phyloP scores from a whole-genome alignment of 1,140 invertebrate species.

The Monomorium pharaonis region DNA sequence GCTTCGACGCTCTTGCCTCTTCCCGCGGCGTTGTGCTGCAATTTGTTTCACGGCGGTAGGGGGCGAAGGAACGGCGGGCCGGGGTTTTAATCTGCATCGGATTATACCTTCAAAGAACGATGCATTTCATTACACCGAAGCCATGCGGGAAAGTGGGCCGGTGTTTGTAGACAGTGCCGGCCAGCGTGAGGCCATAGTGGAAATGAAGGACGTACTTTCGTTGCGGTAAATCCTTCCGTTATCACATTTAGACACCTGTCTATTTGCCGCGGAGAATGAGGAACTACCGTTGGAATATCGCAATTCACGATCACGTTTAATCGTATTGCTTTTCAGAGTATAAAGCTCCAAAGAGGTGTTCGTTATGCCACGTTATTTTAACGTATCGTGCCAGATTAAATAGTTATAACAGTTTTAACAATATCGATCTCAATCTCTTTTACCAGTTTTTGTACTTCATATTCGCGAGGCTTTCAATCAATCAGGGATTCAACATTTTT shows the following conservation, averaged over 20 bases:
- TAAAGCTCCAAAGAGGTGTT: neutral
- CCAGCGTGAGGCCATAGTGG: neutral
- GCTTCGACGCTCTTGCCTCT: constrained; percentile 57
- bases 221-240: constrained; percentile 59
- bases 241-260: constrained; percentile 67
- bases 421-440: neutral
- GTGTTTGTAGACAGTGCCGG: constrained; percentile 52
- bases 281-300: constrained; percentile 29
- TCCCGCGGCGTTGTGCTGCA: constrained; percentile 40
- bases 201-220: constrained; percentile 41
- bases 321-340: neutral
- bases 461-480: neutral
- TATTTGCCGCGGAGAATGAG: constrained; percentile 58
- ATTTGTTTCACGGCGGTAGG: constrained; percentile 65
- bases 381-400: neutral
- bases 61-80: constrained; percentile 27
- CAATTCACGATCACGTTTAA: constrained; percentile 10
- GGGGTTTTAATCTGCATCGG: constrained; percentile 76
- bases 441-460: neutral
- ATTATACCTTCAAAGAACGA: constrained; percentile 76
- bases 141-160: constrained; percentile 64
- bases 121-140: constrained; percentile 75
- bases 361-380: constrained; percentile 11
- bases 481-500: neutral
- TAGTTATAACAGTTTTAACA: neutral